phyloP scores from a whole-genome alignment of 1,140 invertebrate species.

The Mizuhopecten yessoensis region DNA sequence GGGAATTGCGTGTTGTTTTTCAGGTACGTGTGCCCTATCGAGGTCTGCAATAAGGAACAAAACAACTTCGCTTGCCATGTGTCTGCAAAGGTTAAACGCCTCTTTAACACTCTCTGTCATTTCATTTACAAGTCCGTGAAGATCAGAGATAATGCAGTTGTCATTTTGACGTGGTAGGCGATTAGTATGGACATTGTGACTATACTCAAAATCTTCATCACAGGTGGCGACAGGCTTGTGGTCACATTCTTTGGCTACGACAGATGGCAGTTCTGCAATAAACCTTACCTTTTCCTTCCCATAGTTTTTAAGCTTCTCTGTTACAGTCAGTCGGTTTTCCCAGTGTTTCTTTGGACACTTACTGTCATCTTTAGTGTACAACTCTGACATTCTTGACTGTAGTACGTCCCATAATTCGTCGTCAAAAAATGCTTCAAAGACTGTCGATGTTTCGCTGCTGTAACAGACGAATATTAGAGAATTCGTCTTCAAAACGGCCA shows the following conservation, averaged over 20 bases:
- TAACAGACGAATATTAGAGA: background rate
- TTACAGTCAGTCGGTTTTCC: background rate
- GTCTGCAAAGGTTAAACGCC: background rate
- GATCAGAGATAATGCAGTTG: too few relatives aligned
- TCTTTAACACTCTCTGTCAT: background rate
- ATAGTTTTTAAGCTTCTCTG: background rate
- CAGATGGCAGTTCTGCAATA: background rate
- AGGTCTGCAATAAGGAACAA: conserved; percentile 29
- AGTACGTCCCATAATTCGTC: background rate
- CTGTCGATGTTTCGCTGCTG: background rate
- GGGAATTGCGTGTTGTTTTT: conserved; percentile 18
- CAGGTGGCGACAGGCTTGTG: background rate
- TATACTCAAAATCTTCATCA: too few relatives aligned
- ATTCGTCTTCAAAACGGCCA: background rate
- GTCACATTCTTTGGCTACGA: background rate
- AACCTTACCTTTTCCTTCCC: background rate
- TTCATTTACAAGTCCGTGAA: background rate
- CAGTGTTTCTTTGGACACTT: background rate
- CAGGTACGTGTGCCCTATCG: background rate
- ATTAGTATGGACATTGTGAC: too few relatives aligned
- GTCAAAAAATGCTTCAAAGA: background rate
- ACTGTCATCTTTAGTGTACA: background rate
- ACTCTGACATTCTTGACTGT: background rate
- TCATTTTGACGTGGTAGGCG: too few relatives aligned
- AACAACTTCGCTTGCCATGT: conserved; percentile 39